A percentile compares a stretch with the other conserved stretches of the same genome.
Evolutionary conservation across 2,888 invertebrate genomes (phyloP).

Genomic region (Drosophila mimica): DNA sequence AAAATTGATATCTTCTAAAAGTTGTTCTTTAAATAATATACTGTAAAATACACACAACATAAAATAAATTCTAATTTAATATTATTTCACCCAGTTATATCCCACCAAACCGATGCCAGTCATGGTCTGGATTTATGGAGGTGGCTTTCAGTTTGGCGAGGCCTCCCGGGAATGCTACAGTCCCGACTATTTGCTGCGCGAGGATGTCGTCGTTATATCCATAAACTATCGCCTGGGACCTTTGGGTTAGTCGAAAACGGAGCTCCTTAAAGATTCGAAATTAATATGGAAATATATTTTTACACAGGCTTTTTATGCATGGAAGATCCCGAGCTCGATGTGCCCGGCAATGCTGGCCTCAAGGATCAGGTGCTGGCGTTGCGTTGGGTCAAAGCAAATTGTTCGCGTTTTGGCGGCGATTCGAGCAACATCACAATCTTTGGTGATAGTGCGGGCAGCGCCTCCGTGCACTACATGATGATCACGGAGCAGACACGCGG

Average conservation of each 20-base stretch:
- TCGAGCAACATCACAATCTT: constrained; percentile 86
- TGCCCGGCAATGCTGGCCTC: constrained; percentile 86
- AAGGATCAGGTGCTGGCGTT: constrained; percentile 86
- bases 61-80: not conserved
- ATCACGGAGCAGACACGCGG: constrained; percentile 85
- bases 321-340: constrained; percentile 85
- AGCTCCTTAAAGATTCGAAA: too few species aligned
- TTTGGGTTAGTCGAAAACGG: constrained; percentile 74
- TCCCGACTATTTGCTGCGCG: constrained; percentile 85
- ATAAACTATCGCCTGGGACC: constrained; percentile 86
- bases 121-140: constrained; percentile 87
- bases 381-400: constrained; percentile 86
- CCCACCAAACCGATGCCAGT: constrained; percentile 83
- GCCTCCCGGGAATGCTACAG: constrained; percentile 85
- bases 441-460: constrained; percentile 86
- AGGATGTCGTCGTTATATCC: constrained; percentile 86
- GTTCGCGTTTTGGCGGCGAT: constrained; percentile 86
- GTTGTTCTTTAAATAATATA: not conserved
- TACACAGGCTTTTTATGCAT: constrained; percentile 85
- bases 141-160: constrained; percentile 85
- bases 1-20: too few species aligned
- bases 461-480: constrained; percentile 85
- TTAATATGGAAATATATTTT: not conserved
- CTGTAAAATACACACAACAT: not conserved
- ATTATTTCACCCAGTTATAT: constrained; percentile 66